Conservation (phyloP, 2,113 vertebrate species). For the Trematocara unimaculatum region DNA sequence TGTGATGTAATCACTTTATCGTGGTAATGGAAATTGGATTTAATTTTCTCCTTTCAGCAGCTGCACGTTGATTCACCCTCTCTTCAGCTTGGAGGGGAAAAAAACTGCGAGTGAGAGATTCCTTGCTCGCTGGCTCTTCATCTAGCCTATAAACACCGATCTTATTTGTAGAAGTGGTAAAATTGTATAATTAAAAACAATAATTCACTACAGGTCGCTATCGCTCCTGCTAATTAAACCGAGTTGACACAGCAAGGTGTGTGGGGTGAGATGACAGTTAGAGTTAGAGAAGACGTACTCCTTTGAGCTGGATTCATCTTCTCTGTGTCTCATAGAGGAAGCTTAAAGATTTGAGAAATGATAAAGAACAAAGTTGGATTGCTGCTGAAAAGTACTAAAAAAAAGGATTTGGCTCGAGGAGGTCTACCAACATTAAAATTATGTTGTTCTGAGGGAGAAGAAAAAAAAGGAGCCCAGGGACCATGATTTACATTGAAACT, state of each 20-base stretch:
- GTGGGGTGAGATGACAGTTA: constrained; percentile 15
- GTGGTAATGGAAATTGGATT: constrained; percentile 58
- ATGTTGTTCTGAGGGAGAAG: background rate
- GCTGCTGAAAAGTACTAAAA: background rate
- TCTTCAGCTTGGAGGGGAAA: constrained; percentile 30
- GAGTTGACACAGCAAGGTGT: constrained; percentile 47
- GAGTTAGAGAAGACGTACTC: constrained; percentile 8
- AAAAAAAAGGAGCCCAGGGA: background rate
- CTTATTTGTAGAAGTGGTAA: constrained; percentile 63
- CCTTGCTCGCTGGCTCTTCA: constrained; percentile 35
- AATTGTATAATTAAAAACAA: constrained; percentile 70
- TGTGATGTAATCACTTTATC: constrained; percentile 61
- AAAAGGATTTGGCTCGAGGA: background rate
- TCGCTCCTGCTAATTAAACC: constrained; percentile 56
- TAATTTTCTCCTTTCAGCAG: constrained; percentile 44
- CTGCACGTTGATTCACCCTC: constrained; percentile 27
- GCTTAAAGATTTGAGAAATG: background rate
- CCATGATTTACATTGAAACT: background rate
- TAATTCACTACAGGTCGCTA: constrained; percentile 65
- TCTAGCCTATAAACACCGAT: constrained; percentile 55
- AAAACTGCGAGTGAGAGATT: constrained; percentile 47
- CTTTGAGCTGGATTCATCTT: constrained; percentile 26
- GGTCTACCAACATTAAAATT: background rate
- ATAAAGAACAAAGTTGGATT: background rate
- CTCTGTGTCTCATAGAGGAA: background rate